Conservation (phyloP, 2,113 vertebrate genomes). For the Mobula hypostoma region DNA sequence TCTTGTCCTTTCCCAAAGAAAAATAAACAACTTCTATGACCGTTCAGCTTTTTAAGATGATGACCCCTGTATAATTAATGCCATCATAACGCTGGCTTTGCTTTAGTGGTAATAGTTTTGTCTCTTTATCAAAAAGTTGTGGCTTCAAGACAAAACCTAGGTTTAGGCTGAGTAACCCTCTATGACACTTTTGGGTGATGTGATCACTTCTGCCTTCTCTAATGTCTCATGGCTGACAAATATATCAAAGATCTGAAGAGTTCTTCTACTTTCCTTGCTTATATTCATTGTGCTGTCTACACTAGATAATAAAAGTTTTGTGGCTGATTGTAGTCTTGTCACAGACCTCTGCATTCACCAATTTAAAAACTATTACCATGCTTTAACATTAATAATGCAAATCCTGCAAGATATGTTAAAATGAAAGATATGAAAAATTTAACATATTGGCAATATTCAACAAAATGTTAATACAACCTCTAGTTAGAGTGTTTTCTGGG, state of each 20-base stretch:
- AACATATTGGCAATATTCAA: not conserved
- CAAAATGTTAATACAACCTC: no score
- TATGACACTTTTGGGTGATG: not conserved
- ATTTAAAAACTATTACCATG: not conserved
- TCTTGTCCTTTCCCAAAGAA: not conserved
- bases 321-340: not conserved
- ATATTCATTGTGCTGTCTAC: not conserved
- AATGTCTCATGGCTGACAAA: not conserved
- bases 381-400: not conserved
- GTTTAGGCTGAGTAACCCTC: not conserved
- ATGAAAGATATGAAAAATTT: not conserved
- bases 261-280: not conserved
- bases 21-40: not conserved
- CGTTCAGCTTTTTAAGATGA: slow-evolving; percentile 3
- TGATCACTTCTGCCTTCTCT: not conserved
- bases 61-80: not conserved
- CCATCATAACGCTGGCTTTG: no score
- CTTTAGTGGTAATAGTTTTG: not conserved
- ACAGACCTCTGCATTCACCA: not conserved
- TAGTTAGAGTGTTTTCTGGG: no score
- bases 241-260: not conserved
- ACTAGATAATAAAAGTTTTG: not conserved
- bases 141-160: not conserved
- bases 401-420: not conserved
- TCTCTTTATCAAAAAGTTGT: not conserved